A percentile compares a stretch with the other conserved stretches of the same genome.
Conservation (phyloP, 2,888 invertebrate species). For the Lepetodrilus schrolli region DNA sequence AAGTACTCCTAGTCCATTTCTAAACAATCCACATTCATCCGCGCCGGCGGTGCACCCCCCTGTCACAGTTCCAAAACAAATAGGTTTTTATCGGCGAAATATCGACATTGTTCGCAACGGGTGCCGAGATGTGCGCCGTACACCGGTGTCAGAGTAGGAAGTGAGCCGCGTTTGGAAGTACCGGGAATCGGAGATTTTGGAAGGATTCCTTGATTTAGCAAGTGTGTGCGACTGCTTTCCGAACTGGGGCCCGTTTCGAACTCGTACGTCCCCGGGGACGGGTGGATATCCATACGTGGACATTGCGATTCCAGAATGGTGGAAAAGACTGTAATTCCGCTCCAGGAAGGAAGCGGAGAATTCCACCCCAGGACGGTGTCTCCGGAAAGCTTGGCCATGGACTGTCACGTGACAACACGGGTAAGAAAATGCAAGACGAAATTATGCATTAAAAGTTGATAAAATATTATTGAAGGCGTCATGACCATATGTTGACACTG, state of each 20-base stretch:
- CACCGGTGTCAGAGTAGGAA: no score
- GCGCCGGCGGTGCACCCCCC: not conserved
- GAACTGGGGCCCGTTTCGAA: constrained; percentile 14
- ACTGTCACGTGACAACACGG: constrained; percentile 21
- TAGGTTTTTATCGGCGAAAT: not conserved
- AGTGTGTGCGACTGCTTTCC: not conserved
- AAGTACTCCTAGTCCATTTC: constrained; percentile 10
- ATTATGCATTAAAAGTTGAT: no score
- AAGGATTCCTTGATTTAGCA: no score
- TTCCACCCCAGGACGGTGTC: constrained; percentile 12
- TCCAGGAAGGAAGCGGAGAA: not conserved
- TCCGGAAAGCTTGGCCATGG: not conserved
- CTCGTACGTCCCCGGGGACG: constrained; percentile 5
- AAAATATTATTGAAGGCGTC: no score
- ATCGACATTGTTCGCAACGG: constrained; percentile 4
- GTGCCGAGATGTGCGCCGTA: not conserved
- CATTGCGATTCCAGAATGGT: not conserved
- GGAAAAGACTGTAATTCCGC: not conserved
- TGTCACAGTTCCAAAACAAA: constrained; percentile 7
- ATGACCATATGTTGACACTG: no score
- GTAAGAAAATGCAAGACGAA: no score
- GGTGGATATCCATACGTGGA: constrained; percentile 11
- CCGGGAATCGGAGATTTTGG: no score
- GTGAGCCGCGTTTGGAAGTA: no score
- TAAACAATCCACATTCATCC: constrained; percentile 11